phyloP scores from a whole-genome alignment of 2,113 vertebrate species.

The Jaculus jaculus region DNA sequence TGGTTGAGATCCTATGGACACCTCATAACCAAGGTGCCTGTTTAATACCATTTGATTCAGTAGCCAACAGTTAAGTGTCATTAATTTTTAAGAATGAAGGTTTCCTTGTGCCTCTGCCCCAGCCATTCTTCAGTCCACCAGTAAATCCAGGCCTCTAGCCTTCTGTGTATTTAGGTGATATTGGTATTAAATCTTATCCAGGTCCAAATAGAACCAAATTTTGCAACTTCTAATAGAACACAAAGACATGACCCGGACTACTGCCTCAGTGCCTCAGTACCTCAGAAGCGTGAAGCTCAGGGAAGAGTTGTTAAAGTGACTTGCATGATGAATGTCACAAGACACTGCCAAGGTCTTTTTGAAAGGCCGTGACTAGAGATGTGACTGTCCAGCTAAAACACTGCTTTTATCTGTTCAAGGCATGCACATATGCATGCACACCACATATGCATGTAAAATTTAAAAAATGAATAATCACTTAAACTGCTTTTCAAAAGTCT shows the following conservation, averaged over 20 bases:
- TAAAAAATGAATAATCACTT: background rate
- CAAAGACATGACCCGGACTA: slow-evolving; percentile 3
- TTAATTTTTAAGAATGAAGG: background rate
- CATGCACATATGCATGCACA: background rate
- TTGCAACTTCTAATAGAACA: background rate
- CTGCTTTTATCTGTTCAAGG: background rate
- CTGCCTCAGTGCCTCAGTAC: background rate
- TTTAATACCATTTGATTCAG: background rate
- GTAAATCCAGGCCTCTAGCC: background rate
- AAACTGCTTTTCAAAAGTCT: slow-evolving; percentile 21
- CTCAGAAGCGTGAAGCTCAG: background rate
- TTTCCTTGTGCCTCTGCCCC: background rate
- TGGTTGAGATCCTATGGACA: background rate
- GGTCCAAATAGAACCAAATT: background rate
- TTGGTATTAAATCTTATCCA: background rate
- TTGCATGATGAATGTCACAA: background rate
- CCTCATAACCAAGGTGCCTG: background rate
- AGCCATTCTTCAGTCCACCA: background rate
- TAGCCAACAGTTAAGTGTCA: background rate
- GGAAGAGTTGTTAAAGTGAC: slow-evolving; percentile 16
- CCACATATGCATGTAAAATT: no score
- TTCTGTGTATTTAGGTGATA: background rate
- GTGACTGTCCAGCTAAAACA: background rate
- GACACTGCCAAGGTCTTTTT: slow-evolving; percentile 22
- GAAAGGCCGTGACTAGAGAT: background rate